These are phyloP conservation scores for Thera britannica DNA, from an alignment of 2,888 invertebrate species.

Conservation along the genomic window DNA sequence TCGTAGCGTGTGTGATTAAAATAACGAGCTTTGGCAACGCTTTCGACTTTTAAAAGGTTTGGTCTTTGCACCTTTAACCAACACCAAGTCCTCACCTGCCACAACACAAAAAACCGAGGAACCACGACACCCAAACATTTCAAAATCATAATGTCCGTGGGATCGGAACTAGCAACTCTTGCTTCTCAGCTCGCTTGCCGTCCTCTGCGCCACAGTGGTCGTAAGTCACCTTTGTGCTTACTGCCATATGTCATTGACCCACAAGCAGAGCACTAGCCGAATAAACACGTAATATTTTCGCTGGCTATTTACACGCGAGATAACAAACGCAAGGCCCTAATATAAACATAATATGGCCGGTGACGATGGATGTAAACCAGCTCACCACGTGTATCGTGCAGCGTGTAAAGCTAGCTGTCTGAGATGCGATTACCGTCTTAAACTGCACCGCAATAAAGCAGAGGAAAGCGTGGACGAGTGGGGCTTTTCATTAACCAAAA, in stretches of 20 bases:
- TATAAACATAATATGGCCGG: conserved; percentile 55
- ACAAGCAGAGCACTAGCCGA: conserved; percentile 25
- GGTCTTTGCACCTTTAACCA: too few relatives aligned
- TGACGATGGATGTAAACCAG: conserved; percentile 59
- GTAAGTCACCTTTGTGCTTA: background rate
- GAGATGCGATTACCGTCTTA: background rate
- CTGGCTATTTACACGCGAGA: conserved; percentile 39
- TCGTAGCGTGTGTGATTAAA: too few relatives aligned
- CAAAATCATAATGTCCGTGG: background rate
- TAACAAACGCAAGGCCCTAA: conserved; percentile 55
- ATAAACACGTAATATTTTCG: conserved; percentile 36
- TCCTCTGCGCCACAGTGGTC: background rate
- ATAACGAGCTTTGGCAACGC: too few relatives aligned
- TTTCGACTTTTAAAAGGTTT: too few relatives aligned
- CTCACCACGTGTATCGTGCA: conserved; percentile 27
- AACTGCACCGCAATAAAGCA: background rate
- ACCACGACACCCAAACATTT: too few relatives aligned
- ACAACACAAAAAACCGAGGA: too few relatives aligned
- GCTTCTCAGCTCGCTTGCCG: background rate
- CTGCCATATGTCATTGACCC: conserved; percentile 37
- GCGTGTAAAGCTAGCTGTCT: background rate
- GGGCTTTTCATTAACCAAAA: background rate
- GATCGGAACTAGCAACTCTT: background rate
- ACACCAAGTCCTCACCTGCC: too few relatives aligned
- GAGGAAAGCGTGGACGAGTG: background rate